A percentile compares a stretch with the other conserved stretches of the same genome.
Evolutionary conservation across 2,888 invertebrate genomes (phyloP).

Genomic region (Phyllotreta striolata): DNA sequence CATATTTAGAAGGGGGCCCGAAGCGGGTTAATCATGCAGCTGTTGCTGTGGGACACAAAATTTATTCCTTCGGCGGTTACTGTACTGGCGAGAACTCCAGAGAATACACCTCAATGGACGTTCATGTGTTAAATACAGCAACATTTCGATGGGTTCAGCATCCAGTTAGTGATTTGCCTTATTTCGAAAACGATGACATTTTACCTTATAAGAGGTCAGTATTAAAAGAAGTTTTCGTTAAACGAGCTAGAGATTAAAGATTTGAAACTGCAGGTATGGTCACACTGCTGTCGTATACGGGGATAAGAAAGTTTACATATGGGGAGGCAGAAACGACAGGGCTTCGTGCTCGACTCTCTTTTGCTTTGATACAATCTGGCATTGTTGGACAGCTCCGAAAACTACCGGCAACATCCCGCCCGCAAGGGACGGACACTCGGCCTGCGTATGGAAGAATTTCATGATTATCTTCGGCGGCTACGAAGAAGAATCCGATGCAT

Average conservation of each 20-base stretch:
- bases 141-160: constrained; percentile 70
- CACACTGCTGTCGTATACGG: constrained; percentile 87
- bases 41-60: constrained; percentile 77
- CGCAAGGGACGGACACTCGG: constrained; percentile 91
- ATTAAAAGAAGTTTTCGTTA: constrained; percentile 2
- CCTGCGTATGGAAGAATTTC: constrained; percentile 77
- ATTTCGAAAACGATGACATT: constrained; percentile 61
- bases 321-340: constrained; percentile 92
- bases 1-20: constrained; percentile 89
- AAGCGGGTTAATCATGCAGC: constrained; percentile 93
- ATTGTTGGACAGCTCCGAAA: constrained; percentile 72
- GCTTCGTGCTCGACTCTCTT: constrained; percentile 82
- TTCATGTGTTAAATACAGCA: constrained; percentile 83
- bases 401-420: constrained; percentile 77
- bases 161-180: constrained; percentile 63
- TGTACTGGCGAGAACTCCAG: constrained; percentile 85
- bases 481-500: constrained; percentile 82
- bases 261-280: constrained; percentile 69
- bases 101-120: constrained; percentile 81
- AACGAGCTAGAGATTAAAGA: no score
- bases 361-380: constrained; percentile 78
- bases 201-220: constrained; percentile 76
- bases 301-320: constrained; percentile 78
- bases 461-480: constrained; percentile 95
- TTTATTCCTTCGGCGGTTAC: constrained; percentile 93